Evolutionary conservation across 2,113 vertebrate genomes (phyloP).

Genomic region (Natator depressus): DNA sequence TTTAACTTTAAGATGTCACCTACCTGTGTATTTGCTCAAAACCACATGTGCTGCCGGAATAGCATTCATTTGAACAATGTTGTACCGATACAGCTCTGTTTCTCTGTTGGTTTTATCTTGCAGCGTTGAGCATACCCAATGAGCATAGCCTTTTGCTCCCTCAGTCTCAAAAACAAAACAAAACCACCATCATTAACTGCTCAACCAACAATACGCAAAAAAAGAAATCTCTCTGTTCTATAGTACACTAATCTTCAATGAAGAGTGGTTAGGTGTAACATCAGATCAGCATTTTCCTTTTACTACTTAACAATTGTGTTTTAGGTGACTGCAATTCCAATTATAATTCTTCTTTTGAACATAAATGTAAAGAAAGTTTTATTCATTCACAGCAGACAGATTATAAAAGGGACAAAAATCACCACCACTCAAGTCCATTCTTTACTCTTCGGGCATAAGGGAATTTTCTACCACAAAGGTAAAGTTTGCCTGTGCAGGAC

Average conservation of each 20-base stretch:
- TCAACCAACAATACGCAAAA: neutral
- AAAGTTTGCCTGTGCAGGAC: neutral
- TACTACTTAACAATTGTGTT: neutral
- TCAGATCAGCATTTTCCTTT: neutral
- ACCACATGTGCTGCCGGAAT: slow-evolving; percentile 91
- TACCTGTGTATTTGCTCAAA: slow-evolving; percentile 93
- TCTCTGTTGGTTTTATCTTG: slow-evolving; percentile 93
- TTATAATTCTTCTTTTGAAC: neutral
- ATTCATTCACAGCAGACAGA: neutral
- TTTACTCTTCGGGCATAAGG: neutral
- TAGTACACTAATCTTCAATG: neutral
- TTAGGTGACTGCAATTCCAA: neutral
- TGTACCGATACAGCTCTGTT: slow-evolving; percentile 91
- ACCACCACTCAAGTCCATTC: neutral
- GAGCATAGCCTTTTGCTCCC: slow-evolving; percentile 95
- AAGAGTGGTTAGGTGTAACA: neutral
- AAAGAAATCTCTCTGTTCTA: neutral
- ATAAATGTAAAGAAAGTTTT: neutral
- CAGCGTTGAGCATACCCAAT: slow-evolving; percentile 94
- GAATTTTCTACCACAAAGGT: neutral
- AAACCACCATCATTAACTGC: slow-evolving; percentile 1
- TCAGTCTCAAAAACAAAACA: slow-evolving; percentile 83
- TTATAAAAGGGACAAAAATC: neutral
- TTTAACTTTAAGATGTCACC: neutral
- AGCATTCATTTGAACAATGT: slow-evolving; percentile 97